A percentile compares a stretch with the other conserved stretches of the same genome.
These are phyloP conservation scores for Chaetoderma sp. DNA, from an alignment of 2,888 invertebrate species.

Conservation along the genomic window DNA sequence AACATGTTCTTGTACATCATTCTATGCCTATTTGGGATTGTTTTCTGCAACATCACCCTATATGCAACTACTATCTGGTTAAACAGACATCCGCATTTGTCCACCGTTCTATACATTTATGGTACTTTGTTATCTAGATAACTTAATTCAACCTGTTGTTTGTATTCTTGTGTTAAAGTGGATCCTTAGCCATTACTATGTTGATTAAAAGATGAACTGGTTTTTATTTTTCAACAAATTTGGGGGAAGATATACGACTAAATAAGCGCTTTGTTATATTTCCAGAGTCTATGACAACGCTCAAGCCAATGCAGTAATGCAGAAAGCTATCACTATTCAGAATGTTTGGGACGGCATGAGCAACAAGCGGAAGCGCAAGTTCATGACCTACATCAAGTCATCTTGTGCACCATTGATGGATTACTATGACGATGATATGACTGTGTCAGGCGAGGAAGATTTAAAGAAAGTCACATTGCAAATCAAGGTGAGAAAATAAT, in stretches of 20 bases:
- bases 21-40: too few relatives aligned
- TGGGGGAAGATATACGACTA: too few relatives aligned
- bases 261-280: too few relatives aligned
- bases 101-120: neutral
- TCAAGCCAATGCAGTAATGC: constrained; percentile 67
- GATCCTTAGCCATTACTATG: too few relatives aligned
- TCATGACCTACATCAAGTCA: constrained; percentile 46
- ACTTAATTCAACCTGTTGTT: too few relatives aligned
- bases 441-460: constrained; percentile 54
- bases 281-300: constrained; percentile 68
- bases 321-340: constrained; percentile 63
- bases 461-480: constrained; percentile 66
- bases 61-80: too few relatives aligned
- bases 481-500: constrained; percentile 61
- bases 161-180: too few relatives aligned
- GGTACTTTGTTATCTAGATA: too few relatives aligned
- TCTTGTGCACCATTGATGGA: constrained; percentile 53
- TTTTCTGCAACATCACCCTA: too few relatives aligned
- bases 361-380: constrained; percentile 42
- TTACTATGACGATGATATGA: constrained; percentile 66
- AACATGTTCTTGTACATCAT: too few relatives aligned
- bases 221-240: too few relatives aligned
- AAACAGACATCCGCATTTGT: neutral
- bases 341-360: constrained; percentile 62
- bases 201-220: too few relatives aligned